These are phyloP conservation scores for Ploceus nigricollis DNA, from an alignment of 2,113 vertebrate species.

Conservation along the genomic window DNA sequence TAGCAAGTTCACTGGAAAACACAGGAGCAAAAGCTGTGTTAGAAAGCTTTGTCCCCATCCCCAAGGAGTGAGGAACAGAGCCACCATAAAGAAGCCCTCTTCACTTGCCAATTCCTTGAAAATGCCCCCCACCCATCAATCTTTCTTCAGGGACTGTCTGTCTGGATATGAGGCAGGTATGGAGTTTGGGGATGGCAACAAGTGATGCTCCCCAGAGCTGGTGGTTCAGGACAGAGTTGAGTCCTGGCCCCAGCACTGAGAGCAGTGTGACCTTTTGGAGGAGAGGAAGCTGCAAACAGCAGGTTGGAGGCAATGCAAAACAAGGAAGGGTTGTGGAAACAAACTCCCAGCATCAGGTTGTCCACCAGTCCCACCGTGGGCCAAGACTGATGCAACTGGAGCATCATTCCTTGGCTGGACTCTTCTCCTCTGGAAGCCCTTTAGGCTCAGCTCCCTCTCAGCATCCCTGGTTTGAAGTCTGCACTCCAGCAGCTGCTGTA, in stretches of 20 bases:
- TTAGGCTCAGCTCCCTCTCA: background rate
- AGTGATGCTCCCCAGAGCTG: background rate
- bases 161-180: background rate
- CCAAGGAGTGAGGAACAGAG: background rate
- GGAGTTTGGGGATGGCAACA: background rate
- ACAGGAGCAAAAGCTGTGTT: slow-evolving; percentile 11
- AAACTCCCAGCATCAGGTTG: background rate
- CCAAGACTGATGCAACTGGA: background rate
- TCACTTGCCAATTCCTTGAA: background rate
- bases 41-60: background rate
- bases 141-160: background rate
- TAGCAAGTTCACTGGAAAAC: slow-evolving; percentile 89
- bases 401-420: fast-evolving
- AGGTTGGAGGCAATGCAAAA: background rate
- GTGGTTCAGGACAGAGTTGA: background rate
- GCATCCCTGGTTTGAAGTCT: background rate
- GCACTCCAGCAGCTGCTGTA: background rate
- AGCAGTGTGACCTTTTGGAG: background rate
- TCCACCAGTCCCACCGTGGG: background rate
- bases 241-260: background rate
- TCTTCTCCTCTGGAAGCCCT: background rate
- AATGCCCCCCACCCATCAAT: background rate
- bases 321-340: background rate
- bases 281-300: background rate
- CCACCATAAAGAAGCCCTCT: background rate